Conservation (phyloP, 2,888 invertebrate genomes). For the Agriopis aurantiaria region DNA sequence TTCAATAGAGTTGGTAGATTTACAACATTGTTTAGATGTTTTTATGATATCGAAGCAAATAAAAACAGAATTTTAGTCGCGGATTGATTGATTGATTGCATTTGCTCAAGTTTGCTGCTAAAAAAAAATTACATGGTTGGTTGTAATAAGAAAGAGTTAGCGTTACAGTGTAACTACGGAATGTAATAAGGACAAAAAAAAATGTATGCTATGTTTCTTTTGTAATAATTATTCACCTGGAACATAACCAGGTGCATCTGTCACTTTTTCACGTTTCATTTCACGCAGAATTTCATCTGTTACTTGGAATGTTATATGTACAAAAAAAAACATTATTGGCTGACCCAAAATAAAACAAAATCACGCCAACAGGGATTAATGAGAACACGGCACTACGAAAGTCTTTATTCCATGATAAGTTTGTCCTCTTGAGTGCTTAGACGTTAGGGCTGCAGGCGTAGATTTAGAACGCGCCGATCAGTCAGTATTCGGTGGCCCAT, state of each 20-base stretch:
- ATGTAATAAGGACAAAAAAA: constrained; percentile 11
- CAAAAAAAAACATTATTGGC: no score
- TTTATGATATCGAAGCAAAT: constrained; percentile 39
- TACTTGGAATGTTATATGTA: background rate
- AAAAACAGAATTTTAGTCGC: constrained; percentile 41
- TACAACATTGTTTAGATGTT: constrained; percentile 39
- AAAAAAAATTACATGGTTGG: constrained; percentile 1
- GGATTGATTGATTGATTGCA: constrained; percentile 41
- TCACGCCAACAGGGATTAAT: no score
- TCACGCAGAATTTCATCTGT: constrained; percentile 13
- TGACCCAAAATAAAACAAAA: no score
- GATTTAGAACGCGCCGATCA: no score
- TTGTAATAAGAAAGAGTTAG: constrained; percentile 27
- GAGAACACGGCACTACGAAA: no score
- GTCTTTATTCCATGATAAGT: no score
- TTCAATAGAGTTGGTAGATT: constrained; percentile 14
- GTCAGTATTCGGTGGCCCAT: no score
- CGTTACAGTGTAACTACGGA: background rate
- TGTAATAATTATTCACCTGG: constrained; percentile 4
- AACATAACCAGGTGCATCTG: constrained; percentile 26
- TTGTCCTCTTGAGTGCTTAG: no score
- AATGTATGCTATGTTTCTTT: constrained; percentile 20
- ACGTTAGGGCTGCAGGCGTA: no score
- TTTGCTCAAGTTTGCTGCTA: constrained; percentile 3
- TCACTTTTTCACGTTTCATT: constrained; percentile 23